Evolutionary conservation across 2,888 invertebrate genomes (phyloP).

Genomic region (Nomada fabriciana): DNA sequence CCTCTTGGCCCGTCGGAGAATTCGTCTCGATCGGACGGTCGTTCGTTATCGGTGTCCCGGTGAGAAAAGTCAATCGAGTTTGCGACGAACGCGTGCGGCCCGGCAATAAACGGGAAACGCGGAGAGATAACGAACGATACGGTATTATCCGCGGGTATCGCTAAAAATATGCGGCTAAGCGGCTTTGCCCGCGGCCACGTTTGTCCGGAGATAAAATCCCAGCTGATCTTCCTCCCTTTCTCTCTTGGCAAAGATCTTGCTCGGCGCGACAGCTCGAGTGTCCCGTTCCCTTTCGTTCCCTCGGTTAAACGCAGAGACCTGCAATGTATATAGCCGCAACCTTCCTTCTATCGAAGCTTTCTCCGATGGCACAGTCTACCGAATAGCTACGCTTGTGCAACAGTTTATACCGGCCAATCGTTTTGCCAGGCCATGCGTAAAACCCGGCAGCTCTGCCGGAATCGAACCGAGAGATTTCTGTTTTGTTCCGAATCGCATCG

Average conservation of each 20-base stretch:
- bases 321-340: not conserved
- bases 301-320: not conserved
- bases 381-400: slow-evolving; percentile 13
- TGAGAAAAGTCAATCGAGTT: not conserved
- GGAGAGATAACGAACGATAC: not conserved
- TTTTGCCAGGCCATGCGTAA: slow-evolving; percentile 15
- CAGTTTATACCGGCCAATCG: not conserved
- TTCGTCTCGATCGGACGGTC: too few species aligned
- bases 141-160: slow-evolving; percentile 14
- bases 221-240: slow-evolving; percentile 5
- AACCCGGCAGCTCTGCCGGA: not conserved
- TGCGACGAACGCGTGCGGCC: not conserved
- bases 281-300: not conserved
- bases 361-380: slow-evolving; percentile 27
- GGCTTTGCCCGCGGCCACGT: slow-evolving; percentile 44
- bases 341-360: not conserved
- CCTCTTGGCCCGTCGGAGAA: too few species aligned
- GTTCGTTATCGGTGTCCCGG: not conserved
- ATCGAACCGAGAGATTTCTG: slow-evolving; percentile 1
- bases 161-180: slow-evolving; percentile 32
- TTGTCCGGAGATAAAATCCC: slow-evolving; percentile 40
- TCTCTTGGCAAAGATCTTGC: not conserved
- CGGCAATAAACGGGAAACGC: not conserved
- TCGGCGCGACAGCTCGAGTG: too few species aligned
- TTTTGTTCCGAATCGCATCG: not conserved